phyloP scores from a whole-genome alignment of 2,888 invertebrate species.

The Himalopsyche anomala region DNA sequence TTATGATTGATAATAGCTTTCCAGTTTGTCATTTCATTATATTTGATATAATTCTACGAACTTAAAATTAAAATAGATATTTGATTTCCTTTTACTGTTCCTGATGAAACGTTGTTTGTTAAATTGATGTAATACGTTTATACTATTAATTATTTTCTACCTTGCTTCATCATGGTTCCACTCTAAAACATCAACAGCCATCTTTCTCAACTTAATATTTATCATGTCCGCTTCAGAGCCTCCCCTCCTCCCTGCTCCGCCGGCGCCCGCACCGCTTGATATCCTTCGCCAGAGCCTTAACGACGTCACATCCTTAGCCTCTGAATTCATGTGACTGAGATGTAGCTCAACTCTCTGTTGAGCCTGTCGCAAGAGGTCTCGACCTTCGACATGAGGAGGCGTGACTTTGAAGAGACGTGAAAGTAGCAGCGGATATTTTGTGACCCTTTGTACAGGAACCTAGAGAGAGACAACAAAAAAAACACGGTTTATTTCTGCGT shows the following conservation, averaged over 20 bases:
- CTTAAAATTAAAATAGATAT: too few relatives aligned
- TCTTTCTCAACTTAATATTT: constrained; percentile 92
- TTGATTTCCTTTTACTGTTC: too few relatives aligned
- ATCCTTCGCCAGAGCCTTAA: constrained; percentile 93
- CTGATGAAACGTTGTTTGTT: too few relatives aligned
- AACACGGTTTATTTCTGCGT: too few relatives aligned
- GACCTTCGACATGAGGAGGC: constrained; percentile 88
- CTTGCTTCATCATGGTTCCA: constrained; percentile 96
- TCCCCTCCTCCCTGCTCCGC: constrained; percentile 79
- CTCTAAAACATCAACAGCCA: constrained; percentile 94
- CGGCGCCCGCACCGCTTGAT: constrained; percentile 81
- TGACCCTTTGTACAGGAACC: constrained; percentile 97
- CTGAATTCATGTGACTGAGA: constrained; percentile 95
- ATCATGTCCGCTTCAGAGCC: constrained; percentile 92
- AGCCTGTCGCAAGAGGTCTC: constrained; percentile 89
- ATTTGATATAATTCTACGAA: too few relatives aligned
- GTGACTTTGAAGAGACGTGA: constrained; percentile 94
- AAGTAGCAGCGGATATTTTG: constrained; percentile 95
- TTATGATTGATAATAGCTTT: too few relatives aligned
- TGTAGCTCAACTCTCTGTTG: constrained; percentile 95
- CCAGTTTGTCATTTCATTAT: too few relatives aligned
- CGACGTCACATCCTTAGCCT: constrained; percentile 93
- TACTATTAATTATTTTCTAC: constrained; percentile 66
- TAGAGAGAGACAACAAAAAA: constrained; percentile 68
- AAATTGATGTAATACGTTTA: too few relatives aligned